Percentiles rank a stretch among this genome's conserved stretches.
Conservation (phyloP, 2,113 vertebrate species). For the Isurus oxyrinchus region DNA sequence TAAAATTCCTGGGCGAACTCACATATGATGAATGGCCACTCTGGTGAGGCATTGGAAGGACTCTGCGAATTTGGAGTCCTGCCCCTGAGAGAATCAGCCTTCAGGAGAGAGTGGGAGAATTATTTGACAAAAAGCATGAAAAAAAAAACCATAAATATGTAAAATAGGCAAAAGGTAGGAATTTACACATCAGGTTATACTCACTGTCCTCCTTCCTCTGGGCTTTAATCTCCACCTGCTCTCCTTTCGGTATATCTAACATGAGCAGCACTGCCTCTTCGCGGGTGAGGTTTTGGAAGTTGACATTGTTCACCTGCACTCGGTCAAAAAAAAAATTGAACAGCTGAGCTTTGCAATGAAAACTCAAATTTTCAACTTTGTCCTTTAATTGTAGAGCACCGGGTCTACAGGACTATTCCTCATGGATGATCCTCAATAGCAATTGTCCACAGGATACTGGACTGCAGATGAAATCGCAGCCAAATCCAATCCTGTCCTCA, state of each 20-base stretch:
- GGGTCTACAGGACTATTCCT: not conserved
- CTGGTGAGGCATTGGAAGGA: not conserved
- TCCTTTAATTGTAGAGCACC: not conserved
- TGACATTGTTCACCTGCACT: constrained; percentile 71
- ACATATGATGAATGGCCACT: not conserved
- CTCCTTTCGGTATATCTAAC: constrained; percentile 61
- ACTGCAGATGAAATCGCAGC: too few species aligned
- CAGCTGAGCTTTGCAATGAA: not conserved
- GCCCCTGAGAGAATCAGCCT: not conserved
- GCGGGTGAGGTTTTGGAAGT: constrained; percentile 75
- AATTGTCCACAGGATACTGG: not conserved
- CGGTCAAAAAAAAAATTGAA: not conserved
- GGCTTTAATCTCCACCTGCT: constrained; percentile 61
- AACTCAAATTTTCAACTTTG: not conserved
- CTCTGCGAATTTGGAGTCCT: not conserved
- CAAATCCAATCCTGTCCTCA: not conserved
- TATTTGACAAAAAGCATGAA: not conserved
- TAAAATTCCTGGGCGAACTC: not conserved
- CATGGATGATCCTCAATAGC: not conserved
- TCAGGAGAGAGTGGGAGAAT: not conserved
- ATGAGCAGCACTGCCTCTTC: constrained; percentile 84
- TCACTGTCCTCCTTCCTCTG: constrained; percentile 89
- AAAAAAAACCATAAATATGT: not conserved
- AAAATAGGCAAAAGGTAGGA: too few species aligned
- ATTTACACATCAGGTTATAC: constrained; percentile 45